Evolutionary conservation across 2,113 vertebrate genomes (phyloP).

Genomic region (Carlito syrichta): DNA sequence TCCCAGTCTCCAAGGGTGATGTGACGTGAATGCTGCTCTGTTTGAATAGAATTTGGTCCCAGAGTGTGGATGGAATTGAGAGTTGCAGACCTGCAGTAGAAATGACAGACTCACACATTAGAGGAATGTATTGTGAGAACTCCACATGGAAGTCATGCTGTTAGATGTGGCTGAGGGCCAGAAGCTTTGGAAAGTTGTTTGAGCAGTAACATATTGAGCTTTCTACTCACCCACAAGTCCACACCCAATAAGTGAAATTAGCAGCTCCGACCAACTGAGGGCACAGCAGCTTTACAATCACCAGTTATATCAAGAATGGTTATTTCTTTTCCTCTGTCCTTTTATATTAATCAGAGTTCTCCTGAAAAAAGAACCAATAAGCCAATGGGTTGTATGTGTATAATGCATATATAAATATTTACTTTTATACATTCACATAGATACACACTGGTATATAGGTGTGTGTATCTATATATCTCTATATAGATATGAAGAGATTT

Average conservation of each 20-base stretch:
- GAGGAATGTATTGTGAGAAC: not conserved
- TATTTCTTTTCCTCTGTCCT: not conserved
- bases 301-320: not conserved
- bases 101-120: not conserved
- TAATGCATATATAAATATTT: not conserved
- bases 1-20: not conserved
- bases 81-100: not conserved
- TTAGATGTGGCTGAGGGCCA: not conserved
- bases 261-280: not conserved
- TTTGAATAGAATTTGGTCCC: not conserved
- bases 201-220: not conserved
- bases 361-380: not conserved
- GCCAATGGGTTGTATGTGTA: not conserved
- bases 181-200: not conserved
- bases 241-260: not conserved
- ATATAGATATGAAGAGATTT: not conserved
- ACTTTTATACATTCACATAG: not conserved
- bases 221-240: not conserved
- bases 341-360: not conserved
- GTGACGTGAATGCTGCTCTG: not conserved
- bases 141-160: rapidly evolving
- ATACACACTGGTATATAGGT: not conserved
- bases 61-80: not conserved
- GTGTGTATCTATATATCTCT: not conserved
- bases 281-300: not conserved